Conservation (phyloP, 2,113 vertebrate species). For the Columba livia region DNA sequence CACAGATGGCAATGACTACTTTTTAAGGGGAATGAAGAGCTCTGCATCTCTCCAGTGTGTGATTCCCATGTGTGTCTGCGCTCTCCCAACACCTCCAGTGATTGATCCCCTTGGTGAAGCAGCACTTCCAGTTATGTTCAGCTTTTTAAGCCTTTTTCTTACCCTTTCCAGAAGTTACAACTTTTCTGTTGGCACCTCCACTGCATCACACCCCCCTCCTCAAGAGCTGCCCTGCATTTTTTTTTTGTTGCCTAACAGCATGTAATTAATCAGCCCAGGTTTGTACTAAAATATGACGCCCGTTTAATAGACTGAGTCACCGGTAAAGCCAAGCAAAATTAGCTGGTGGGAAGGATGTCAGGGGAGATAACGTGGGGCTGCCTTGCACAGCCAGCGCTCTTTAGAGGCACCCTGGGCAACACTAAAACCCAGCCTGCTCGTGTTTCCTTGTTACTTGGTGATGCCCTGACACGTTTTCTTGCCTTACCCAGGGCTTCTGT, state of each 20-base stretch:
- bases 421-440: neutral
- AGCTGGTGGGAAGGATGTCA: constrained; percentile 13
- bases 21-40: neutral
- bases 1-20: fast-evolving
- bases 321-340: neutral
- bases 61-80: neutral
- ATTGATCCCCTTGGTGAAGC: neutral
- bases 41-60: neutral
- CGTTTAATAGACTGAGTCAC: constrained; percentile 52
- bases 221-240: neutral
- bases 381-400: neutral
- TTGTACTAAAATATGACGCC: constrained; percentile 18
- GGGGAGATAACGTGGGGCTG: neutral
- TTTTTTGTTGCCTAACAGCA: neutral
- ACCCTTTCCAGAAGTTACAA: neutral
- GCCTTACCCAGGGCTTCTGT: neutral
- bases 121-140: neutral
- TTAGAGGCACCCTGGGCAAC: neutral
- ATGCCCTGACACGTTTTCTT: neutral
- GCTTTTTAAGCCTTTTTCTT: neutral
- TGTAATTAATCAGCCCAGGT: constrained; percentile 38
- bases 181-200: neutral
- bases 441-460: neutral
- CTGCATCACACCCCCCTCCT: neutral
- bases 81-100: neutral